phyloP scores from a whole-genome alignment of 53 echinoderm and acorn worm genomes.

The Crossaster papposus region DNA sequence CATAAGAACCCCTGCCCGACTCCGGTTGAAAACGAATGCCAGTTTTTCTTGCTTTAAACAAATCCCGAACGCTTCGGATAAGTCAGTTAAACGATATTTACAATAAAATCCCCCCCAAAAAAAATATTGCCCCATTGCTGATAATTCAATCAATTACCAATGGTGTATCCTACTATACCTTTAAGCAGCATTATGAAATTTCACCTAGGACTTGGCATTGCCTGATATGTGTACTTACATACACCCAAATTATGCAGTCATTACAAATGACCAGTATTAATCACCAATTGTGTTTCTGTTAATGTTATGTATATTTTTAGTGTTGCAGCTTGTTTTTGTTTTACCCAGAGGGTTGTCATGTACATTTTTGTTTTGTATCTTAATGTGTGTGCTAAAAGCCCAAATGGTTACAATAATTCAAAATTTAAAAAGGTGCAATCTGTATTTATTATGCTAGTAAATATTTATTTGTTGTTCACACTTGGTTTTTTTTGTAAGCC shows the following conservation, averaged over 20 bases:
- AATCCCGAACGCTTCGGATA: too few relatives aligned
- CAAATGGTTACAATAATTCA: neutral
- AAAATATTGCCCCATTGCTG: too few relatives aligned
- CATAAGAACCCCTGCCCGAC: too few relatives aligned
- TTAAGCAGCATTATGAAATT: too few relatives aligned
- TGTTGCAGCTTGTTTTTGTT: neutral
- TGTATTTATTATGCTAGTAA: conserved; percentile 13
- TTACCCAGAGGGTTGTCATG: neutral
- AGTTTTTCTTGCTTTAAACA: too few relatives aligned
- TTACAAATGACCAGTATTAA: neutral
- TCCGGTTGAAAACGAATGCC: too few relatives aligned
- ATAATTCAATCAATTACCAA: too few relatives aligned
- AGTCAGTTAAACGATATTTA: too few relatives aligned
- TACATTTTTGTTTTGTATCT: neutral
- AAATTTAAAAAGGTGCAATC: conserved; percentile 10
- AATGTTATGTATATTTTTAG: neutral
- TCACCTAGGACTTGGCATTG: neutral
- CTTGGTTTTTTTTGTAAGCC: neutral
- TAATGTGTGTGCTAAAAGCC: neutral
- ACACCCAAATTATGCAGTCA: neutral
- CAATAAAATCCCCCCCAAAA: too few relatives aligned
- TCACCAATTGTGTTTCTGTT: neutral
- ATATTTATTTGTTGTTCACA: neutral
- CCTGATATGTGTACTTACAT: neutral
- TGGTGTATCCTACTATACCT: too few relatives aligned